Conservation (phyloP, 64 coral and sea anemone species). For the Trachythela sp. region DNA sequence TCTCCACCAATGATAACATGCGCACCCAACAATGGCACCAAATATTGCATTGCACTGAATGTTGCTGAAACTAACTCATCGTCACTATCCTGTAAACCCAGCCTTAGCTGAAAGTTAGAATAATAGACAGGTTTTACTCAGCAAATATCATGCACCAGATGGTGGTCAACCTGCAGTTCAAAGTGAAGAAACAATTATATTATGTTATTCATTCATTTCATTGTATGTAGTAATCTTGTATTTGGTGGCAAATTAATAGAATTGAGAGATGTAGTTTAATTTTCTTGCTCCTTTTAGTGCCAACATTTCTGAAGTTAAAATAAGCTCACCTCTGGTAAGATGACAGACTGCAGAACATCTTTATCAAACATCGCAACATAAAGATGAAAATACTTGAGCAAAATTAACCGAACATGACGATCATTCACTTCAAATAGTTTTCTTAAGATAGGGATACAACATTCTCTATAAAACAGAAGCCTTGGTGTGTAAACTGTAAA, state of each 20-base stretch:
- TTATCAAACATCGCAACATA: conserved; percentile 1
- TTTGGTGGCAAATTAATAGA: too few relatives aligned
- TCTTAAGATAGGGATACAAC: not conserved
- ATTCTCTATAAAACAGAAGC: not conserved
- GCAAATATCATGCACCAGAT: too few relatives aligned
- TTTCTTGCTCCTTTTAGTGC: too few relatives aligned
- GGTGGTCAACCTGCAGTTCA: too few relatives aligned
- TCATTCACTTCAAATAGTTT: conserved; percentile 16
- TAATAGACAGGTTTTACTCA: too few relatives aligned
- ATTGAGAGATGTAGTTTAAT: too few relatives aligned
- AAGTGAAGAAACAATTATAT: too few relatives aligned
- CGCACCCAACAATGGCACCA: not conserved
- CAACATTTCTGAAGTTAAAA: not conserved
- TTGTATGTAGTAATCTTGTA: too few relatives aligned
- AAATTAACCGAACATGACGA: conserved; percentile 17
- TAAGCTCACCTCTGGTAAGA: not conserved
- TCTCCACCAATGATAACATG: not conserved
- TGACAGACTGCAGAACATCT: not conserved
- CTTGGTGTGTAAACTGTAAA: too few relatives aligned
- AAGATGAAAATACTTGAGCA: conserved; percentile 12
- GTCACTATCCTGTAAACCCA: not conserved
- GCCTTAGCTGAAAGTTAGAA: not conserved
- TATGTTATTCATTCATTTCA: too few relatives aligned
- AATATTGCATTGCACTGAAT: conserved; percentile 3
- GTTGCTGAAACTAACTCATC: conserved; percentile 9